phyloP scores from a whole-genome alignment of 2,113 vertebrate species.

The Synodontis membranacea region DNA sequence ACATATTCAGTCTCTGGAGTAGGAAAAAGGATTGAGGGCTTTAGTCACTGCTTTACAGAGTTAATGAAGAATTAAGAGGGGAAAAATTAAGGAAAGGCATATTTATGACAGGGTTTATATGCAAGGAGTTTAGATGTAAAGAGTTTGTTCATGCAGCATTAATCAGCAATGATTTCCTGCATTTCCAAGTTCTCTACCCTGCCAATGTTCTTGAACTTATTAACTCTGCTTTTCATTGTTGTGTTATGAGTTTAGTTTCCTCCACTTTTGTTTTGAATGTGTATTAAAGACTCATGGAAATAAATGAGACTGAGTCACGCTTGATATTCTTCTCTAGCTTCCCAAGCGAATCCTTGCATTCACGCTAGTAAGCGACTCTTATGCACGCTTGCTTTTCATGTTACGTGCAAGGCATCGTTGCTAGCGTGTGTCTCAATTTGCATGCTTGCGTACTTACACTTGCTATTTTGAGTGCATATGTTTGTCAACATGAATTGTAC shows the following conservation, averaged over 20 bases:
- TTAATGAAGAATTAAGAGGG: conserved; percentile 9
- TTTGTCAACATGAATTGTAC: no score
- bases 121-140: neutral
- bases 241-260: neutral
- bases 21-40: neutral
- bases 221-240: neutral
- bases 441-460: no score
- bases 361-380: neutral
- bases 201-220: neutral
- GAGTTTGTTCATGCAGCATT: neutral
- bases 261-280: neutral
- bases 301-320: neutral
- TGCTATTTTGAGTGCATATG: no score
- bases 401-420: neutral
- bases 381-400: neutral
- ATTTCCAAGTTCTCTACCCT: neutral
- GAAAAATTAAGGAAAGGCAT: neutral
- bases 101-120: neutral
- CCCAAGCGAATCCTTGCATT: neutral
- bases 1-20: conserved; percentile 10
- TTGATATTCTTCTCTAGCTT: neutral
- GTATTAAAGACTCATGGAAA: neutral
- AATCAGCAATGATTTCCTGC: neutral
- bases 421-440: no score
- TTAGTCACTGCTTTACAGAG: conserved; percentile 14